Base-by-base conservation (phyloP, 1,140 invertebrate genomes). In the Zaprionus lachaisei region DNA sequence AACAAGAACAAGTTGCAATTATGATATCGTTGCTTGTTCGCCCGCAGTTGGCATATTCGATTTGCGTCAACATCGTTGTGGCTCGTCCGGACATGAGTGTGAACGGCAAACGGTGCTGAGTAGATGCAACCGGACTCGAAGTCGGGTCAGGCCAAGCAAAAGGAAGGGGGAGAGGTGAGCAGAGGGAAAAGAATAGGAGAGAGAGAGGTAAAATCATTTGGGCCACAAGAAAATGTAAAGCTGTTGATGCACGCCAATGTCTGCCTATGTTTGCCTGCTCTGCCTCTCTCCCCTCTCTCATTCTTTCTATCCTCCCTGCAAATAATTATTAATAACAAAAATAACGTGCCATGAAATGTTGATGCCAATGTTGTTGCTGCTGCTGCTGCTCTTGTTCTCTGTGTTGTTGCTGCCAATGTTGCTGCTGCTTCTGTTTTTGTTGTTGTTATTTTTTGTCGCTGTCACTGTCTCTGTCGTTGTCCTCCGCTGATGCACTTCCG, bases 291-390 rank as follows among this genome's bases (percentile, higher is more conserved):
- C 15, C 44, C n/a, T 38, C 15, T 24, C 55, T 31, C 28, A 28
- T 12, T 26, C 6, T 17, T 24, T 38, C 14, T 31, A n/a, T 65
- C 38, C 58, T 9, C 11, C 73, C 66, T 73, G 84, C 69, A 84
- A 89, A 87, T 87, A 79, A 90, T 87, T 89, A 87, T 87, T 86
- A 86, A 86, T 86, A 86, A 83, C 79, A 89, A 89, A 89, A 84
- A 87, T 75, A 80, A 72, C 24, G 22, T 80, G 63, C 55, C 70
- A 80, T 78, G 79, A 81, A 81, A 78, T 81, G 69, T 81, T 73
- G 72, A 77, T 61, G 73, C 49, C 61, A 70, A 61, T 71, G 58
- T 80, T 56, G 70, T 62, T 51, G 68, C 24, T 54, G 73, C 66
- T 65, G 4, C 37, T 80, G 77, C 68, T 79, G 66, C 64, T 63